Base-by-base conservation (phyloP, 2,797 vertebrate genomes). In the Trematomus bernacchii region DNA sequence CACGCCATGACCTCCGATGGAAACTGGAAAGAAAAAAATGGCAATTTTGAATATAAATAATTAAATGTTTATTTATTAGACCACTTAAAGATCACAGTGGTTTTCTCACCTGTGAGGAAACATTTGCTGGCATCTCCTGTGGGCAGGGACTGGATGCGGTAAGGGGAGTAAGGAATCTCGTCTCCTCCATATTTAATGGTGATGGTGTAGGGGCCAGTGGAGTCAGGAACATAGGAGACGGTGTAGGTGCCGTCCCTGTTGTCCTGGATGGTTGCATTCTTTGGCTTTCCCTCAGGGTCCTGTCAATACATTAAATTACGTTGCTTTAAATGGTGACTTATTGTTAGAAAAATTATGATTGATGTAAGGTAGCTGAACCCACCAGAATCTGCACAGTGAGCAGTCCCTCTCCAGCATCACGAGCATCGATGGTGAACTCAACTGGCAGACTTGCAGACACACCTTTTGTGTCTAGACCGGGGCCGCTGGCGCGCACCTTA, bases 371-470 rank as follows among this genome's bases (percentile, higher is more conserved):
- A 44, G 43, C 21, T 64, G 47, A 72, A 76, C 95, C 87, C 82
- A 98, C 97, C 95, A 99, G 93, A 82, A 99, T 99, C 92, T 99
- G 98, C 70, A 99, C 98, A 0, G 97, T 98, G 77, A 99, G 97
- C 75, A 99, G 94, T 5, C 98, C 98, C 77, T 99, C 97, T 0
- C 98, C 98, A 0, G 98, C 98, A 0, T 99, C 97, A 0, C 97
- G 96, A 1, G 98, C 97, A 0, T 99, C 98, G 0, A 99, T 99
- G 79, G 97, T 99, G 88, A 99, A 99, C 87, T 99, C 98, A 4
- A 99, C 97, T 0, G 98, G 98, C 19, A 99, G 86, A 77, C 97
- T 99, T 71, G 98, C 98, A 0, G 96, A 90, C 79, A 99, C 96
- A 61, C 98, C 98, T 0, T 96, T 93, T 1, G 95, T 93, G 3